These are phyloP conservation scores for Mystacornis crossleyi DNA, from an alignment of 2,113 vertebrate genomes.

Conservation along the genomic window DNA sequence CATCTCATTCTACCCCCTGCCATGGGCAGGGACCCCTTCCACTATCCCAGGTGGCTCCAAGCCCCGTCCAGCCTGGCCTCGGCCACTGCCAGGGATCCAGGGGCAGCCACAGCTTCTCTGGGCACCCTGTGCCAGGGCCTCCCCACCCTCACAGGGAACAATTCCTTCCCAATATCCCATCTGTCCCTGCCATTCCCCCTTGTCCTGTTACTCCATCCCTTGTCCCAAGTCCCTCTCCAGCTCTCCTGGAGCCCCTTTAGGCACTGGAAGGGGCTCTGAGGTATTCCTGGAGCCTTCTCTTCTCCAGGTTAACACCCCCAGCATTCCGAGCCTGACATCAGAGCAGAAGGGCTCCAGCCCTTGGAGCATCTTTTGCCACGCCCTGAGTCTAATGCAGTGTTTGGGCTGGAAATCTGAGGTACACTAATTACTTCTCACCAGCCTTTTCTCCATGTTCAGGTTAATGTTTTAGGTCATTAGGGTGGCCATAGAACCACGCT, in stretches of 20 bases:
- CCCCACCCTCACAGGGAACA: accelerated
- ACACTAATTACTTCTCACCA: background rate
- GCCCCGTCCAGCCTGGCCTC: accelerated
- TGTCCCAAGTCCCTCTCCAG: background rate
- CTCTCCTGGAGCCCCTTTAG: background rate
- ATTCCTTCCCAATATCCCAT: background rate
- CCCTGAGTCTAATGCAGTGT: background rate
- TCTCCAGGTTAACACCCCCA: background rate
- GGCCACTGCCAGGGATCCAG: background rate
- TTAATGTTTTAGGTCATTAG: background rate
- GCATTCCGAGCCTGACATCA: background rate
- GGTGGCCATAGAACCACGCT: background rate
- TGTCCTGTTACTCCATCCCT: background rate
- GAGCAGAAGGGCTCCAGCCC: background rate
- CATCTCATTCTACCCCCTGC: accelerated
- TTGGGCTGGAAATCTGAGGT: background rate
- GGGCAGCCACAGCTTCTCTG: background rate
- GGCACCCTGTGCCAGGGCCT: background rate
- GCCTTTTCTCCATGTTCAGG: background rate
- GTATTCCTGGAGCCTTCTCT: background rate
- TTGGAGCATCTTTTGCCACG: background rate
- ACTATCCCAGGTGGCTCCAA: accelerated
- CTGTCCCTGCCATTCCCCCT: accelerated
- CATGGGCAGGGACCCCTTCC: background rate
- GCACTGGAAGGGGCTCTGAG: background rate